Evolutionary conservation across 2,797 vertebrate species (phyloP), one percentile per base, ranked within the genome.

Genomic region (Lepidocolaptes lacrymiger): DNA sequence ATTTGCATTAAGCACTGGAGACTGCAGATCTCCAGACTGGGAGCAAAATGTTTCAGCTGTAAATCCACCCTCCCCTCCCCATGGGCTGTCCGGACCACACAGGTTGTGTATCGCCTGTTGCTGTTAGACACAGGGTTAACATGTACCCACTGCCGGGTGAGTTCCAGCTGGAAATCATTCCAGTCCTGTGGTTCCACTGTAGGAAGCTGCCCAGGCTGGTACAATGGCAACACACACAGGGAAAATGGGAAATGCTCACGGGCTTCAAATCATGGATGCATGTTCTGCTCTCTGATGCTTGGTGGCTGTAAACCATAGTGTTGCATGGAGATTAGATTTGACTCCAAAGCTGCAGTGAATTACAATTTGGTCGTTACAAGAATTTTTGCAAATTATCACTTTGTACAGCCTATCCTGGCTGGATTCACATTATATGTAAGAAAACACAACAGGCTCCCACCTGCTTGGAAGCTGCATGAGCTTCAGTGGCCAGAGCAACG

Each of bases 301-400:
- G 0, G 10, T 56, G 39, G 68, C 90, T 86, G 1, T 34, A 81
- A 56, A 49, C 64, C 8, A 0, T 11, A 28, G 84, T 6, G 2
- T 2, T 51, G 67, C 80, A 48, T 2, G 0, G 74, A 58, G 75
- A 61, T 56, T 49, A 32, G 67, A 15, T 92, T 77, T 56, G 51
- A 54, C 73, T 91, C 58, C 84, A 78, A 5, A 94, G 49, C 58
- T 77, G 77, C 74, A 43, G 49, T 49, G 83, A 91, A 66, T 96
- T 88, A 63, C 32, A 43, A 62, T 12, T 77, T 91, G 27, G 74
- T 96, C 83, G 34, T 92, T 84, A 72, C 51, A 43, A 88, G 26
- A 43, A 39, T 78, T 91, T 80, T 58, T 22, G 37, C 55, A 56
- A 79, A 73, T 95, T 73, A 48, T 20, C 43, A 20, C 66, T 84